A percentile compares a stretch with the other conserved stretches of the same genome.
phyloP scores from a whole-genome alignment of 2,888 invertebrate species.

The Candidula unifasciata region DNA sequence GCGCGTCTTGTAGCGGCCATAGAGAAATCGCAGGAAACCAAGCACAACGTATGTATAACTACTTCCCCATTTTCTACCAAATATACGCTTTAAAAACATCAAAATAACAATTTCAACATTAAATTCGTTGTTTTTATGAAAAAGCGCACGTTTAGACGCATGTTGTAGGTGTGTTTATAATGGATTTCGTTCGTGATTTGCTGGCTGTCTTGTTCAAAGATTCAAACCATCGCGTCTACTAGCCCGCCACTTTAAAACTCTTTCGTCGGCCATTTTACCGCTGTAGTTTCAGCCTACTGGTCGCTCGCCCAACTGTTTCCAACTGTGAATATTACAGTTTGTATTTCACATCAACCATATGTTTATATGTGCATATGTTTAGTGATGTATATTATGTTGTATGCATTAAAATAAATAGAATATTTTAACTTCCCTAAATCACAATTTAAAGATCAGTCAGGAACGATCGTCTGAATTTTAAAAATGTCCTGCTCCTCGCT shows the following conservation, averaged over 20 bases:
- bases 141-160: neutral
- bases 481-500: no score
- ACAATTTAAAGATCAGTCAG: no score
- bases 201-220: slow-evolving; percentile 20
- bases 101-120: neutral
- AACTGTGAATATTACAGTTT: neutral
- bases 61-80: neutral
- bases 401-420: neutral
- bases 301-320: neutral
- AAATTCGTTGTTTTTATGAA: neutral
- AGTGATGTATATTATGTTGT: neutral
- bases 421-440: no score
- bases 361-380: neutral
- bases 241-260: slow-evolving; percentile 35
- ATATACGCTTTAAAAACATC: neutral
- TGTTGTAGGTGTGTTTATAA: slow-evolving; percentile 34
- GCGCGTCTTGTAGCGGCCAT: slow-evolving; percentile 38
- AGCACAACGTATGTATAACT: slow-evolving; percentile 12
- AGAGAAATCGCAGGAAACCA: slow-evolving; percentile 29
- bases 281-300: neutral
- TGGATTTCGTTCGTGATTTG: slow-evolving; percentile 13
- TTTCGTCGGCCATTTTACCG: slow-evolving; percentile 43
- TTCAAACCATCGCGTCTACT: neutral
- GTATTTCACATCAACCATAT: neutral
- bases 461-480: no score